Conservation (phyloP, 2,888 invertebrate genomes). For the Ophraella communa region DNA sequence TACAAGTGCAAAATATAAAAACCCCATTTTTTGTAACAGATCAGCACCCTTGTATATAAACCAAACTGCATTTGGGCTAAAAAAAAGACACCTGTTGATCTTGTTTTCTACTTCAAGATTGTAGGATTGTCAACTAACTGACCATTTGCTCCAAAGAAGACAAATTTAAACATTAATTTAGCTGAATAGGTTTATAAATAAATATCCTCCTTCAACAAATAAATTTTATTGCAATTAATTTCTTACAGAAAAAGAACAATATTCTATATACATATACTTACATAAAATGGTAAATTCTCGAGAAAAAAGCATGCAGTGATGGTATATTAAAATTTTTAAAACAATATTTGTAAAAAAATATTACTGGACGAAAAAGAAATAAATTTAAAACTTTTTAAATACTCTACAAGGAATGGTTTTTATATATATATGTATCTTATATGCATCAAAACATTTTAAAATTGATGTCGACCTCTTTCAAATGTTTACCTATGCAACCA, state of each 20-base stretch:
- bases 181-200: neutral
- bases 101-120: too few species aligned
- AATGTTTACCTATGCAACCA: neutral
- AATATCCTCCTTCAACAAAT: neutral
- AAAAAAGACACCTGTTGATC: too few species aligned
- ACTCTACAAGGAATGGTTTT: constrained; percentile 13
- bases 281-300: neutral
- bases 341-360: neutral
- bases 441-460: constrained; percentile 2
- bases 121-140: too few species aligned
- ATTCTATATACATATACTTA: constrained; percentile 21
- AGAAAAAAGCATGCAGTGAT: neutral
- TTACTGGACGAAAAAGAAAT: neutral
- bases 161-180: neutral
- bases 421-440: constrained; percentile 4
- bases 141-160: too few species aligned
- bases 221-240: constrained; percentile 21
- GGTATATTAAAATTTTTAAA: neutral
- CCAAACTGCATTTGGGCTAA: too few species aligned
- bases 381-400: neutral
- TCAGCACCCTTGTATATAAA: too few species aligned
- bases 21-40: too few species aligned
- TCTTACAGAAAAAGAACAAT: constrained; percentile 14
- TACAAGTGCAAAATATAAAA: too few species aligned
- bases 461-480: neutral